phyloP scores from a whole-genome alignment of 2,888 invertebrate genomes.

The Sminthurides aquaticus region DNA sequence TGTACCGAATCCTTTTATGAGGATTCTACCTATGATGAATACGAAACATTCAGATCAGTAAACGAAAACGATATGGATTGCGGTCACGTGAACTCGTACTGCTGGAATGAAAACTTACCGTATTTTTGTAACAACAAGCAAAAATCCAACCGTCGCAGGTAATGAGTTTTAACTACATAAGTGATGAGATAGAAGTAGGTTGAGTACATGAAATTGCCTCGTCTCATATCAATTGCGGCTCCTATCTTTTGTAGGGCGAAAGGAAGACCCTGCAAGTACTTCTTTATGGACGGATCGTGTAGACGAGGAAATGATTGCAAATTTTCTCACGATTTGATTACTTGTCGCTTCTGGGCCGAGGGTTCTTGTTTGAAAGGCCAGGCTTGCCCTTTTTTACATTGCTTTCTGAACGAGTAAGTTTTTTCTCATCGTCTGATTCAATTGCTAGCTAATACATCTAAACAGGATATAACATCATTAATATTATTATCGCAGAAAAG shows the following conservation, averaged over 20 bases:
- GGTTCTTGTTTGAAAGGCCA: conserved; percentile 41
- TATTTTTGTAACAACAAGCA: conserved; percentile 32
- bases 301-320: conserved; percentile 41
- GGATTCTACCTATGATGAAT: conserved; percentile 17
- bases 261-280: conserved; percentile 41
- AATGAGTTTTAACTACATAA: neutral
- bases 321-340: conserved; percentile 42
- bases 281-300: conserved; percentile 40
- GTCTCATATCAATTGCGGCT: neutral
- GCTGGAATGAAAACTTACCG: conserved; percentile 26
- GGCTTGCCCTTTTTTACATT: conserved; percentile 40
- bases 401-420: conserved; percentile 39
- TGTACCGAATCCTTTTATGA: conserved; percentile 14
- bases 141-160: conserved; percentile 35
- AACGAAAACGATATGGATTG: conserved; percentile 37
- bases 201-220: no score
- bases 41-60: conserved; percentile 10
- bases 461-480: neutral
- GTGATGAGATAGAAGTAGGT: neutral
- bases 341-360: conserved; percentile 43
- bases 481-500: neutral
- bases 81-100: conserved; percentile 36
- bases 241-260: conserved; percentile 28
- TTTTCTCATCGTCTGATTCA: neutral
- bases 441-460: no score